Base-by-base conservation (phyloP, 2,888 invertebrate species). In the Lochmaea crataegi region DNA sequence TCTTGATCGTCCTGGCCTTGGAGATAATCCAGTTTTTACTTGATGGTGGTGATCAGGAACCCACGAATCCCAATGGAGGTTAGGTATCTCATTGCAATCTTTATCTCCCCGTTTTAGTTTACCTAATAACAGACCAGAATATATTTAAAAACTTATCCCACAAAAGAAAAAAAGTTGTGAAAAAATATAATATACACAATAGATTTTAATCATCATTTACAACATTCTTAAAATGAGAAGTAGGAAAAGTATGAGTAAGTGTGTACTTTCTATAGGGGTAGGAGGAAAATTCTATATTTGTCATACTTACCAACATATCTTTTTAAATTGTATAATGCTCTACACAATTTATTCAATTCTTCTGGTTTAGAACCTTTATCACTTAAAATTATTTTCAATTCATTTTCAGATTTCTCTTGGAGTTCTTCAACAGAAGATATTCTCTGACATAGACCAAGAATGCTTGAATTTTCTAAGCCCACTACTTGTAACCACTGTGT, bases 31-130 rank as follows among this genome's bases (percentile, higher is more conserved):
- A 78, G 86, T 86, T 76, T 85, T 80, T 18, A 82, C 80, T 79
- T 86, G 88, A 73, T 85, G 84, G 77, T 87, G 84, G 80, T 87
- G 90, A 83, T 91, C 92, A 66, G 93, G 89, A 86, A 96, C 96
- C 96, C 96, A 97, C 9, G 96, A 96, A 87, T 97, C 97, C 97
- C 97, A 98, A 87, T 95, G 96, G 80, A 98, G 89, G 82, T 88
- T 92, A 84, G 85, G 77, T 81, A 75, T 89, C 89, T 88, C 91
- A 63, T 88, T 88, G 76, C 63, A 60, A 48, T 88, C 91, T 65
- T 89, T 88, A 75, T 87, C 88, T 72, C 90, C 91, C 61, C 88
- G 87, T 76, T 90, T 86, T 76, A 92, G 87, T 61, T 90, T 90
- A 82, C 92, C 92, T 92, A 84, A n/a, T n/a, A n/a, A 5, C 42